Evolutionary conservation across 2,888 invertebrate species (phyloP).

Genomic region (Dugesia japonica): DNA sequence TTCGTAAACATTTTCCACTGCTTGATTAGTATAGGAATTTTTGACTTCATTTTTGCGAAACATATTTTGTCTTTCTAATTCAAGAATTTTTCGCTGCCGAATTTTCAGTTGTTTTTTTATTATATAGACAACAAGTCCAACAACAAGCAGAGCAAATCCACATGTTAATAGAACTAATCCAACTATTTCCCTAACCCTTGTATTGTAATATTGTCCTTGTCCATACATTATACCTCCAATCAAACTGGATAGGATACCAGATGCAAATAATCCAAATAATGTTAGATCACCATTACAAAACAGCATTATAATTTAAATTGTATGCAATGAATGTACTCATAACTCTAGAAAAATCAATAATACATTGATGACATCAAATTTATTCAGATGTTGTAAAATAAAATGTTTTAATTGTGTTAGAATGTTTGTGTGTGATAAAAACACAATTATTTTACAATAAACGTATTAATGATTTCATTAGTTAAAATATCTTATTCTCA

Average conservation of each 20-base stretch:
- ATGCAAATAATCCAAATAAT: neutral
- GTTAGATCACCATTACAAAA: slow-evolving; percentile 6
- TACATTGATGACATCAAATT: too few relatives aligned
- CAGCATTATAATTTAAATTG: neutral
- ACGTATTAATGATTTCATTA: too few relatives aligned
- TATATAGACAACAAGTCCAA: neutral
- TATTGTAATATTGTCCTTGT: neutral
- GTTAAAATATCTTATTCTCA: too few relatives aligned
- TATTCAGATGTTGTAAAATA: too few relatives aligned
- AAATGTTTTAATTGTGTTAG: too few relatives aligned
- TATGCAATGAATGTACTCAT: too few relatives aligned
- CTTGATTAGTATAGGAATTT: neutral
- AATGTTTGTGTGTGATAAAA: too few relatives aligned
- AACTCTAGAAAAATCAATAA: too few relatives aligned
- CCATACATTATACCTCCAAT: neutral
- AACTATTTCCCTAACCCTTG: neutral
- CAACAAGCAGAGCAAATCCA: neutral
- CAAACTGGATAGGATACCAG: neutral
- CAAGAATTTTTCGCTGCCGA: neutral
- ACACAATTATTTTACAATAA: too few relatives aligned
- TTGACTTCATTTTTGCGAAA: neutral
- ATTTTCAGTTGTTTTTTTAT: neutral
- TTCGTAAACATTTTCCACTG: neutral
- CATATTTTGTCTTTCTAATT: neutral
- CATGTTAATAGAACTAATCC: neutral